Evolutionary conservation across 2,113 vertebrate species (phyloP).

Genomic region (Chamaetylas fuelleborni): DNA sequence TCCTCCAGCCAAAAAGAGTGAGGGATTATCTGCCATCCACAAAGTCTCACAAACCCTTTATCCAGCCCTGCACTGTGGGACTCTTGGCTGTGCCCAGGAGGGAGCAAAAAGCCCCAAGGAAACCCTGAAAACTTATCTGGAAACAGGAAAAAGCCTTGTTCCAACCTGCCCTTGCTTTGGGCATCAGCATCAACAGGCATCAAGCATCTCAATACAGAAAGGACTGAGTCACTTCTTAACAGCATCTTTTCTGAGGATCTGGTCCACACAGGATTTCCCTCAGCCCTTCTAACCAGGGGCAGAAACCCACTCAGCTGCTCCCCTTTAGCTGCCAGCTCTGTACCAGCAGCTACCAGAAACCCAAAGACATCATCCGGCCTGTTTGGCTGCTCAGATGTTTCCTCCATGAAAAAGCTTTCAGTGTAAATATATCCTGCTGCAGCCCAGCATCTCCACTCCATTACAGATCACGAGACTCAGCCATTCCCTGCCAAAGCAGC

Average conservation of each 20-base stretch:
- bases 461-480: conserved; percentile 34
- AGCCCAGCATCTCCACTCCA: conserved; percentile 53
- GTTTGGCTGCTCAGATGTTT: neutral
- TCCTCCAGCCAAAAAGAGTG: neutral
- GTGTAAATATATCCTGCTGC: conserved; percentile 36
- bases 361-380: neutral
- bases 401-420: neutral
- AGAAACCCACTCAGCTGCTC: neutral
- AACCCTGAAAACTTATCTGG: neutral
- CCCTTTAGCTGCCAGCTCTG: neutral
- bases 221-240: conserved; percentile 9
- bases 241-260: neutral
- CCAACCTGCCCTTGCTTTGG: conserved; percentile 43
- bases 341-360: neutral
- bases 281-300: neutral
- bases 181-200: conserved; percentile 31
- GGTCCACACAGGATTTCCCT: neutral
- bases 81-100: rapidly evolving
- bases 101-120: neutral
- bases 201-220: conserved; percentile 35
- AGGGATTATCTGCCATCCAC: neutral
- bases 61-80: neutral
- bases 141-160: conserved; percentile 58
- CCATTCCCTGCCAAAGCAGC: conserved; percentile 15
- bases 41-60: neutral